Evolutionary conservation across 2,113 vertebrate species (phyloP).

Genomic region (Thoracochromis brauschi): DNA sequence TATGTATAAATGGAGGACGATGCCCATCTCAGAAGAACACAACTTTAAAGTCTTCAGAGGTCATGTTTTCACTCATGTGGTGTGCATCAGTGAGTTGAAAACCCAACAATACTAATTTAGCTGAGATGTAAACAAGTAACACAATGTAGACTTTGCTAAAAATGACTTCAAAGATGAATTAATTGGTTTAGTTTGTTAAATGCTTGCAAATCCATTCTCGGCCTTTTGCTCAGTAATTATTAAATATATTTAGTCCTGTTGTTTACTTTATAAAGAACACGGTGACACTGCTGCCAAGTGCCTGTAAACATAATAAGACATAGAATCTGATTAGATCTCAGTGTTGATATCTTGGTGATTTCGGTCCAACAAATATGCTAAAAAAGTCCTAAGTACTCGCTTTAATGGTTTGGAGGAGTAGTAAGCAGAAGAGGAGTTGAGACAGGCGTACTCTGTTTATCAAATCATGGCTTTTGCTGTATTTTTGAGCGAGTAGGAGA

Average conservation of each 20-base stretch:
- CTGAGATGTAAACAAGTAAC: neutral
- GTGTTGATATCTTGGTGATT: neutral
- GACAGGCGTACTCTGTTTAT: neutral
- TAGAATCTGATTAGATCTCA: neutral
- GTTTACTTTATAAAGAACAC: neutral
- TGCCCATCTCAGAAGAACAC: neutral
- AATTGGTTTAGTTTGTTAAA: neutral
- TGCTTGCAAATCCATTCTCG: neutral
- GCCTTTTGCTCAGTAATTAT: neutral
- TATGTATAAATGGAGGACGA: neutral
- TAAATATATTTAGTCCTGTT: neutral
- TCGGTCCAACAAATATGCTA: neutral
- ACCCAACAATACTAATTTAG: neutral
- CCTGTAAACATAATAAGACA: neutral
- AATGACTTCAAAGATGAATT: neutral
- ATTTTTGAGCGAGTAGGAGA: neutral
- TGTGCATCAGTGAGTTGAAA: neutral
- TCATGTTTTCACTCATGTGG: neutral
- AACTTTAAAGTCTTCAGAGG: neutral
- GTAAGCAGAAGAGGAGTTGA: neutral
- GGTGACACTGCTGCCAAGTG: neutral
- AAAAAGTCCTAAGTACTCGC: neutral
- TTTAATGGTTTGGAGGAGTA: neutral
- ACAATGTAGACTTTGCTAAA: neutral
- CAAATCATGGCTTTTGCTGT: neutral